Conservation (phyloP, 2,888 invertebrate species). For the Cryptocephalus moraei region DNA sequence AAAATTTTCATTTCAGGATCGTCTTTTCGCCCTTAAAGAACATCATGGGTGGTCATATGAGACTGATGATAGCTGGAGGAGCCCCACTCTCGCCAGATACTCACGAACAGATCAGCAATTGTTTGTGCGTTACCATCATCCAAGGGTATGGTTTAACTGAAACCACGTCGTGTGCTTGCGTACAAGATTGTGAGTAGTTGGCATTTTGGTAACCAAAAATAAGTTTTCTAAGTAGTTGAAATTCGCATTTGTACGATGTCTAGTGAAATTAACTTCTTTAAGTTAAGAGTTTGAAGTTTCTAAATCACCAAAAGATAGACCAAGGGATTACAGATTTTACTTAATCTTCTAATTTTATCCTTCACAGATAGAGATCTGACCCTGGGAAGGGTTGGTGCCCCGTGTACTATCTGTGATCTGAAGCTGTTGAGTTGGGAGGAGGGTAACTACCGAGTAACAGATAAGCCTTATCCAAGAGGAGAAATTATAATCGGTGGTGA, state of each 20-base stretch:
- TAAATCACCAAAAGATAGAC: too few species aligned
- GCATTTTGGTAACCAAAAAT: background rate
- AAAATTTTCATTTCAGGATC: slow-evolving; percentile 34
- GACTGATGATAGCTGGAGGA: slow-evolving; percentile 85
- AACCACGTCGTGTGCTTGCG: slow-evolving; percentile 87
- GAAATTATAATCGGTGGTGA: slow-evolving; percentile 71
- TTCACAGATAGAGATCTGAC: slow-evolving; percentile 40
- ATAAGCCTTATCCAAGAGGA: slow-evolving; percentile 77
- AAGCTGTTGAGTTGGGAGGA: slow-evolving; percentile 88
- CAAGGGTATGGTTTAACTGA: slow-evolving; percentile 97
- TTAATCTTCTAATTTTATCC: slow-evolving; percentile 7
- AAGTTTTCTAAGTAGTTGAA: too few species aligned
- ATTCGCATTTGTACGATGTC: too few species aligned
- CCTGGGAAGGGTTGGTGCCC: slow-evolving; percentile 78
- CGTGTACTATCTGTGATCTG: slow-evolving; percentile 76
- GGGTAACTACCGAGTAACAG: slow-evolving; percentile 79
- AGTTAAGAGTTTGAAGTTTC: too few species aligned
- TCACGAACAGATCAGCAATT: slow-evolving; percentile 85
- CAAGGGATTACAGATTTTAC: too few species aligned
- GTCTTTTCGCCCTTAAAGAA: slow-evolving; percentile 43
- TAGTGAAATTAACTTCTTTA: too few species aligned
- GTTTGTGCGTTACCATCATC: slow-evolving; percentile 80
- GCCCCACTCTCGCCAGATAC: slow-evolving; percentile 94
- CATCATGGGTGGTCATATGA: slow-evolving; percentile 80
- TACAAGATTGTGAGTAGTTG: slow-evolving; percentile 69